Evolutionary conservation across 1,140 invertebrate genomes (phyloP), one percentile per base, ranked within the genome.

Genomic region (Melitaea cinxia): DNA sequence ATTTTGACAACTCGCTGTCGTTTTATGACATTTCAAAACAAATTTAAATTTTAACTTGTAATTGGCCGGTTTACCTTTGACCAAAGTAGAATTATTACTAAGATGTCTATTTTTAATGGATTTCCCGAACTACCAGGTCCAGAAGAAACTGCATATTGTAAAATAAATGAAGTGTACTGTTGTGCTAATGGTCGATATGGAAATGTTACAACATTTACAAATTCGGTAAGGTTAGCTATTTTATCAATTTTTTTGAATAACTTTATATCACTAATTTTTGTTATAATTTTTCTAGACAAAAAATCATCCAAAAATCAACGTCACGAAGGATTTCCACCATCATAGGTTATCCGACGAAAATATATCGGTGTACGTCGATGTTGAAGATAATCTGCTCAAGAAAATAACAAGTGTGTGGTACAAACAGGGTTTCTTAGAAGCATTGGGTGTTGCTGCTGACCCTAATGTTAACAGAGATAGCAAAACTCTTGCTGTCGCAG

Each of bases 361-460:
- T 39, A 74, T 92, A 47, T 89, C 87, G 0, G 85, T 92, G 80
- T 92, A 92, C 65, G 71, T 92, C 0, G 86, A 91, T 49, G 91
- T 92, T 9, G 85, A 92, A 60, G 87, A 92, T 60, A 90, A 88
- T 63, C 82, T 92, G 21, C 60, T 91, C 1, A 92, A 91, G 60
- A 89, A 89, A 72, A 88, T 92, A 14, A 91, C 89, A 1, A 91
- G 88, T 74, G 88, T 91, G 0, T 91, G 88, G 83, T 91, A 85
- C 54, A 88, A 91, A 65, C 89, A 91, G 73, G 91, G 91, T 0
- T 90, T 91, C 72, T 56, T 91, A 26, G 91, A 91, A 68, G 91
- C 91, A 12, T 53, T 92, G 1, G 87, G 82, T 53, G 77, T 92
- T 4, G 89, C 90, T 23, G 89, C 90, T 0, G 91, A 91, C 50